Evolutionary conservation across 2,797 vertebrate genomes (phyloP), one percentile per base, ranked within the genome.

Genomic region (Acomys russatus): DNA sequence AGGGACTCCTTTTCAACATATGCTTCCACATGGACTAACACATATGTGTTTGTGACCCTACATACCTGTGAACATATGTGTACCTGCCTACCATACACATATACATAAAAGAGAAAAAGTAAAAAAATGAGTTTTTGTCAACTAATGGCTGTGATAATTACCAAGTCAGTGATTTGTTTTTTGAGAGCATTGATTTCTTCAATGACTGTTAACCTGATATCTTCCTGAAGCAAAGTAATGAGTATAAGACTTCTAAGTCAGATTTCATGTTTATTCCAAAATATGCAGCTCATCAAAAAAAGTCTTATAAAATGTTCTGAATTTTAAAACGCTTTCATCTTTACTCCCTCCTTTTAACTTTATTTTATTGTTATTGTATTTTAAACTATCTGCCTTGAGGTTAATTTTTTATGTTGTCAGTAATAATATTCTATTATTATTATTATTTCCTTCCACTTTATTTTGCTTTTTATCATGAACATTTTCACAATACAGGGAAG

Each of bases 401-500:
- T 88, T 95, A 70, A 76, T 92, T 89, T 85, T 1, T 70, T 82
- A 82, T 17, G 11, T 91, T 93, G 84, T 86, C 70, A 35, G 15
- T 86, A 64, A 61, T 74, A 68, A 23, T 18, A 92, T 51, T 63
- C 28, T 22, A 77, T n/a, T n/a, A n/a, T 89, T 73, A 68, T 91
- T 88, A 33, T 68, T 90, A 33, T 68, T 90, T 33, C 3, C 38
- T 88, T 91, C 66, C 14, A 30, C 49, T 95, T 94, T 88, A 51
- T 77, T 90, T 66, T 85, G 59, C n/a, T 90, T 95, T 80, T 59
- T 88, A 54, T 56, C 56, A 23, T 88, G 68, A 88, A 90, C 85
- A 28, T 64, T 92, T 87, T 82, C 63, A 82, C 9, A 94, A 91
- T 35, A 64, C 6, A 33, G 20, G 11, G 73, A 73, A 78, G 54